Base-by-base conservation (phyloP, 2,888 invertebrate genomes). In the Nemurella pictetii region DNA sequence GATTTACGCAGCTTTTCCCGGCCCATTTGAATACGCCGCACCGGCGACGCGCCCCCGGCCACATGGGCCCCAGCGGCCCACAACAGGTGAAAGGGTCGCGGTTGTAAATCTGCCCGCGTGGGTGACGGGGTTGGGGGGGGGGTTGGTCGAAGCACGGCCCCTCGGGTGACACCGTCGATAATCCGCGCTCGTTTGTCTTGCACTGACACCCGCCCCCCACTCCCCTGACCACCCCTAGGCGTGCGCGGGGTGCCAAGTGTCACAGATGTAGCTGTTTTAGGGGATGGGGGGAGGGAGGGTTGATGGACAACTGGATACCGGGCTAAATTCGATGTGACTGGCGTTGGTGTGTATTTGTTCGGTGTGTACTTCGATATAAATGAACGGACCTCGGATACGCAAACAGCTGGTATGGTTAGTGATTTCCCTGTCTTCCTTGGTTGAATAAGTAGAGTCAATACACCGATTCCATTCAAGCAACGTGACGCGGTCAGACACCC, bases 151-250 rank as follows among this genome's bases (percentile, higher is more conserved):
- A 35, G 5, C 55, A 55, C 55, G 55, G 55, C 55, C 55, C 32
- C 32, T 3, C 55, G 55, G 9, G 55, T 55, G 55, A 55, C 55
- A 55, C 55, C 20, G 29, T 29, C 29, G 78, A 78, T 78, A 78
- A 78, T 78, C 78, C 29, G 0, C 78, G 78, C 78, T 78, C 78
- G 78, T 78, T 78, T 78, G 78, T 78, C 78, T 78, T 27, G 4
- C 15, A 78, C 78, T 78, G 78, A 78, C 78, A 29, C 29, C 78
- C 27, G 29, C 20, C 78, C 78, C 29, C 28, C 7, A 78, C 29
- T 4, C 20, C 78, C 78, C 29, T 7, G 3, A 78, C 29, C 55
- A 1, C 55, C 55, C 20, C 55, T 55, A 2, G 55, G 55, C 15
- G 78, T n/a, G 78, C 78, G 78, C 27, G 7, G 75, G 27, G 27